Evolutionary conservation across 2,797 vertebrate species (phyloP), one percentile per base, ranked within the genome.

Genomic region (Calcarius lapponicus): DNA sequence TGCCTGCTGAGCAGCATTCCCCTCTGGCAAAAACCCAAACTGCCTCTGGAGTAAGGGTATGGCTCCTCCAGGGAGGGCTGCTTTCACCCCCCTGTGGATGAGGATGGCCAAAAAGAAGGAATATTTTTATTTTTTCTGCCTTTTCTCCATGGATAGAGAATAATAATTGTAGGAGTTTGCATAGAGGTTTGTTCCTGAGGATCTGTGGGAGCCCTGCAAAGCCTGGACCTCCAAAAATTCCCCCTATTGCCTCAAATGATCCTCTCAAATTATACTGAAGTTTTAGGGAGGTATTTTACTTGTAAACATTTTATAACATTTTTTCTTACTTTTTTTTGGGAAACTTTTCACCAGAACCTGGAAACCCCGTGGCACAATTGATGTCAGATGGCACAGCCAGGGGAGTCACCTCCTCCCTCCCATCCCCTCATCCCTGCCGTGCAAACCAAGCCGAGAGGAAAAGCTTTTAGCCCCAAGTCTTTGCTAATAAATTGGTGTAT

Each of bases 331-430:
- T 89, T 92, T 71, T 65, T 51, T 0, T 1, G 0, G 69, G 25
- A 15, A 84, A 4, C 2, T 11, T 73, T 56, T 40, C 34, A 3
- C 20, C 48, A 40, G 73, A 57, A 7, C 34, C 58, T 34, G 48
- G 16, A 10, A 66, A 18, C 3, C 17, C 18, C 0, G 0, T 17
- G 76, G n/a, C 3, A 0, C 34, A 40, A 53, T 36, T 66, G 29
- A 70, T 75, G 34, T 51, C 86, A 61, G 69, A 78, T 45, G 53
- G 54, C 42, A 28, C 8, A 61, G 54, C 43, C 71, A 70, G 51
- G 43, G 48, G 12, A 70, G 45, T 0, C 6, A 11, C 17, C 40
- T 56, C 76, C 56, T 75, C n/a, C 69, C 28, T 56, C 34, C 34
- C 16, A 0, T 11, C 47, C 53, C 67, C 75, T 90, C 16, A 0